Evolutionary conservation across 2,797 vertebrate species (phyloP).

Genomic region (Euthynnus affinis): DNA sequence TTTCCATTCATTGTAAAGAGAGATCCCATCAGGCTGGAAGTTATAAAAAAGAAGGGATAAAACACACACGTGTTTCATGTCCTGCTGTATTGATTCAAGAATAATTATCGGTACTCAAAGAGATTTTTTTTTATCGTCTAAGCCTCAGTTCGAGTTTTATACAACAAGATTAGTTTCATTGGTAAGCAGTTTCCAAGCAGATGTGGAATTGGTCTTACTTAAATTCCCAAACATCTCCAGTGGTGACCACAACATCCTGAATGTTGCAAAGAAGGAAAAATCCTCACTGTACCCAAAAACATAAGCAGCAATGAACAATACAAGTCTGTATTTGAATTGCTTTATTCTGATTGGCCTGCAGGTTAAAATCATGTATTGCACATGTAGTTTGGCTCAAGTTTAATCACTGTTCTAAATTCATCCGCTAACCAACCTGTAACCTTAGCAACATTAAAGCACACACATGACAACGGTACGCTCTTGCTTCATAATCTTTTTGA

Average conservation of each 20-base stretch:
- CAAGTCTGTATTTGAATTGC: neutral
- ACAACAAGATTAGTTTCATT: neutral
- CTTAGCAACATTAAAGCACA: too few relatives aligned
- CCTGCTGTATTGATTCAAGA: slow-evolving; percentile 55
- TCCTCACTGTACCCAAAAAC: slow-evolving; percentile 11
- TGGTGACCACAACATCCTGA: neutral
- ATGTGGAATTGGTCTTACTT: neutral
- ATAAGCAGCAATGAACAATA: slow-evolving; percentile 13
- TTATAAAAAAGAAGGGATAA: slow-evolving; percentile 32
- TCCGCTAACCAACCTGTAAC: too few relatives aligned
- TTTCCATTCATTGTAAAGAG: slow-evolving; percentile 70
- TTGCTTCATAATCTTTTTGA: too few relatives aligned
- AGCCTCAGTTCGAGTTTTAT: neutral
- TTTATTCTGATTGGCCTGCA: neutral
- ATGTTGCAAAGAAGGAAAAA: neutral
- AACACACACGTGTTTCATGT: slow-evolving; percentile 47
- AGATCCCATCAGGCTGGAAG: slow-evolving; percentile 55
- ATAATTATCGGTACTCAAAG: slow-evolving; percentile 42
- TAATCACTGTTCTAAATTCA: too few relatives aligned
- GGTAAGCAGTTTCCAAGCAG: slow-evolving; percentile 3
- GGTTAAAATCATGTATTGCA: too few relatives aligned
- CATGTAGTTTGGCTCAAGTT: too few relatives aligned
- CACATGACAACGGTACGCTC: too few relatives aligned
- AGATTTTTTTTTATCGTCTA: slow-evolving; percentile 26
- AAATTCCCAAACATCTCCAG: slow-evolving; percentile 2